Base-by-base conservation (phyloP, 2,797 vertebrate species). In the Etheostoma perlongum region DNA sequence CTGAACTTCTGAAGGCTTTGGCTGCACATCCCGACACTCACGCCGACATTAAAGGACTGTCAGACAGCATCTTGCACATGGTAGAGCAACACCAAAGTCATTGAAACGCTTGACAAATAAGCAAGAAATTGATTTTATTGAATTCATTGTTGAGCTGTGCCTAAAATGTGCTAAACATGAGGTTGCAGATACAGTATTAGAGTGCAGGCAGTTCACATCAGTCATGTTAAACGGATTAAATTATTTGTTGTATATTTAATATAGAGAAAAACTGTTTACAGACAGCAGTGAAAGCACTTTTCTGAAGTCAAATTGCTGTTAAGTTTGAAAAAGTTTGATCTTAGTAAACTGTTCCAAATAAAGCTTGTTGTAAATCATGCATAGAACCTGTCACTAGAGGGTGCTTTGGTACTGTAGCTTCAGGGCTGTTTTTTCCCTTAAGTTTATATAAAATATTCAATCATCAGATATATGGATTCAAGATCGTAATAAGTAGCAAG, bases 1-100 rank as follows among this genome's bases (percentile, higher is more conserved):
- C 95, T 59, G 96, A 95, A 72, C 95, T 96, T 64, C 92, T 98
- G 70, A 95, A 94, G 84, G 95, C 93, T 85, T 94, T 98, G 91
- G 95, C 94, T 88, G 92, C 94, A 48, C 96, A 97, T 0, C 92
- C 94, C 25, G 92, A 95, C 86, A 97, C 96, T 12, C 96, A 98
- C 86, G 86, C 91, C 3, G 95, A 98, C 0, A 93, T 98, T 76
- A 96, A 95, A 47, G 92, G 90, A 76, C 95, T 97, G 76, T 95
- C 96, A 23, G 88, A 95, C 78, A 94, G 92, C 88, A 96, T 97
- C 83, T 80, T 98, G 81, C 92, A 90, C 59, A 93, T 95, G 85
- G 87, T 97, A 76, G 96, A 96, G 85, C 91, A 88, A 52, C 93
- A 96, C 54, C 95, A 94, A 74, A 89, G 90, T 69, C 91, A 91